These are phyloP conservation scores for Zaprionus gabonicus DNA, from an alignment of 1,140 invertebrate species.

Conservation along the genomic window DNA sequence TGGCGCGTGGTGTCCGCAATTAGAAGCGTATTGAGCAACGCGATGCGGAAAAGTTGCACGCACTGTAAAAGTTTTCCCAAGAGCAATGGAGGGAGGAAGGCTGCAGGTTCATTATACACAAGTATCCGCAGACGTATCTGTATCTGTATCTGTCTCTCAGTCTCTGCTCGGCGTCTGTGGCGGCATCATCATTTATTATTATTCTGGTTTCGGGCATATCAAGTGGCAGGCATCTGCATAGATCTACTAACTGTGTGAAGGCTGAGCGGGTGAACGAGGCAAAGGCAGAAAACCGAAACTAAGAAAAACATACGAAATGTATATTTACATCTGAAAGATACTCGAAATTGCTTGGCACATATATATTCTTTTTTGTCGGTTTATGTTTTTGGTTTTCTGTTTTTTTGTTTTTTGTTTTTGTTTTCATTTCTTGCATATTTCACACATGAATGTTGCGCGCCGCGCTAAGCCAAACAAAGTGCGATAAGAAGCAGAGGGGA, in stretches of 20 bases:
- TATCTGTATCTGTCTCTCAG: constrained; percentile 9
- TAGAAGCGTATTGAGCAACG: constrained; percentile 76
- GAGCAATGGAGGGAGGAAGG: background rate
- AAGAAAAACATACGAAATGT: constrained; percentile 28
- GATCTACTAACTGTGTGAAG: constrained; percentile 64
- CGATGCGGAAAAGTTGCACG: constrained; percentile 56
- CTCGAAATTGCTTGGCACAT: constrained; percentile 61
- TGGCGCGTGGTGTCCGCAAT: constrained; percentile 64
- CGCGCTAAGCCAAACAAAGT: constrained; percentile 49
- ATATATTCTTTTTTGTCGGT: background rate
- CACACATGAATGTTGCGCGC: constrained; percentile 51
- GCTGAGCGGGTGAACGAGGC: constrained; percentile 11
- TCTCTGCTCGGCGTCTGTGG: constrained; percentile 5
- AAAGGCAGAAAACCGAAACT: background rate
- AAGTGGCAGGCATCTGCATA: constrained; percentile 70
- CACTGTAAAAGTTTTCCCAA: constrained; percentile 60
- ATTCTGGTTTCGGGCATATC: constrained; percentile 75
- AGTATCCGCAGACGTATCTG: constrained; percentile 17
- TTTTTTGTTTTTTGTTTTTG: constrained; percentile 42
- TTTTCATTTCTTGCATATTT: constrained; percentile 73
- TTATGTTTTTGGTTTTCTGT: background rate
- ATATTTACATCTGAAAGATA: constrained; percentile 66
- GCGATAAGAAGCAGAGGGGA: constrained; percentile 44
- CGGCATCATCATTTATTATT: constrained; percentile 68
- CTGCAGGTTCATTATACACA: constrained; percentile 57